Percentiles rank a stretch among this genome's conserved stretches.
Evolutionary conservation across 2,888 invertebrate genomes (phyloP).

Genomic region (Linyphia triangularis): DNA sequence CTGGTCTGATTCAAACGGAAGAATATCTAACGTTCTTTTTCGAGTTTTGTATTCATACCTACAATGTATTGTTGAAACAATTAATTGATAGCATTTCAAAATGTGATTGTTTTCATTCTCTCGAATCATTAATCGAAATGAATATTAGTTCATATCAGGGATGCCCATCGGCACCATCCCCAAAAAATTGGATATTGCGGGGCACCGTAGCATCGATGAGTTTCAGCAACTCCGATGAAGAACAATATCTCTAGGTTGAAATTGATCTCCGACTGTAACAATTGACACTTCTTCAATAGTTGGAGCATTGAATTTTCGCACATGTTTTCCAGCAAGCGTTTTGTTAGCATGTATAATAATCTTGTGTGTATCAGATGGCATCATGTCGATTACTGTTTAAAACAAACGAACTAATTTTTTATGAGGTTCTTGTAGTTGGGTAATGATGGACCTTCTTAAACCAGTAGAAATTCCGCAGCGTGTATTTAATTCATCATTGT

Average conservation of each 20-base stretch:
- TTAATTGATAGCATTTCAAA: too few relatives aligned
- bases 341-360: conserved; percentile 65
- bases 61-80: too few relatives aligned
- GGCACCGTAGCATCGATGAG: too few relatives aligned
- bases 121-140: too few relatives aligned
- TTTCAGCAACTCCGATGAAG: too few relatives aligned
- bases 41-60: too few relatives aligned
- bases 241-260: conserved; percentile 71
- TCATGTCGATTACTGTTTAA: conserved; percentile 24
- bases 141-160: too few relatives aligned
- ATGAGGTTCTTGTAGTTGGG: conserved; percentile 10
- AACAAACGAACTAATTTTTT: conserved; percentile 43
- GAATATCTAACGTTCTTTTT: too few relatives aligned
- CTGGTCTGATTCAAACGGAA: too few relatives aligned
- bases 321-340: conserved; percentile 58
- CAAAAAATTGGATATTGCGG: too few relatives aligned
- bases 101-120: too few relatives aligned
- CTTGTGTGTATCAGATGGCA: conserved; percentile 60
- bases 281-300: conserved; percentile 76
- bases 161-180: too few relatives aligned
- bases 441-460: conserved; percentile 2
- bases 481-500: conserved; percentile 11
- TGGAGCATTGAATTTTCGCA: conserved; percentile 75
- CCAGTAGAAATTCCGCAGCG: not conserved
- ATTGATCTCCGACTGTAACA: conserved; percentile 76